Base-by-base conservation (phyloP, 2,888 invertebrate genomes). In the Metopia argyrocephala region DNA sequence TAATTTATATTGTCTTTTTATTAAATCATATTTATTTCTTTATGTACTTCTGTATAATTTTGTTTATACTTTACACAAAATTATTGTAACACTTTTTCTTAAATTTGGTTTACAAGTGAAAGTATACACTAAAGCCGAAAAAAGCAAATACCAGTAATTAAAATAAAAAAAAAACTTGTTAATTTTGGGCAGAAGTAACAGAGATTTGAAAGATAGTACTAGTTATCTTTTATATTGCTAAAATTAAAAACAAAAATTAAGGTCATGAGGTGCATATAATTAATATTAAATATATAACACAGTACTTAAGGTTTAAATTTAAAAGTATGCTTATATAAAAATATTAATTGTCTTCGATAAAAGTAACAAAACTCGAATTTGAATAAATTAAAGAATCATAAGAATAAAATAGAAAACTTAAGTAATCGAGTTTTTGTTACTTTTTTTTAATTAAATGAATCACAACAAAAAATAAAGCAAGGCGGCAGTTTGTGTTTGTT, bases 81-180 rank as follows among this genome's bases (percentile, higher is more conserved):
- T 27, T 23, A 28, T 76, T 69, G 56, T 64, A 64, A 76, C 62
- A 62, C 38, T 64, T 64, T 38, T 48, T 9, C 15, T 23, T 12
- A 75, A 31, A 25, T 48, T 25, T 68, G 12, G 31, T 69, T 76
- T 76, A 62, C 62, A 69, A 69, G 76, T 38, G 76, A 76, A 76
- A 76, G 56, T 76, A 69, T 54, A 68, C n/a, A n/a, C 9, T 31
- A 23, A 9, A 48, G 54, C 46, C 20, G 12, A 76, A 61, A 52
- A 23, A 20, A n/a, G n/a, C 27, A 18, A 27, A 56, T n/a, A n/a
- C n/a, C n/a, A n/a, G n/a, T n/a, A n/a, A n/a, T n/a, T n/a, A n/a
- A 28, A 6, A 20, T 7, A 6, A 25, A 18, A 25, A 9, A n/a
- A 71, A 71, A 57, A 21, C 18, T 28, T 5, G 5, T 45, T 48